Percentiles rank a stretch among this genome's conserved stretches.
phyloP scores from a whole-genome alignment of 2,113 vertebrate genomes.

The Stictonetta naevosa region DNA sequence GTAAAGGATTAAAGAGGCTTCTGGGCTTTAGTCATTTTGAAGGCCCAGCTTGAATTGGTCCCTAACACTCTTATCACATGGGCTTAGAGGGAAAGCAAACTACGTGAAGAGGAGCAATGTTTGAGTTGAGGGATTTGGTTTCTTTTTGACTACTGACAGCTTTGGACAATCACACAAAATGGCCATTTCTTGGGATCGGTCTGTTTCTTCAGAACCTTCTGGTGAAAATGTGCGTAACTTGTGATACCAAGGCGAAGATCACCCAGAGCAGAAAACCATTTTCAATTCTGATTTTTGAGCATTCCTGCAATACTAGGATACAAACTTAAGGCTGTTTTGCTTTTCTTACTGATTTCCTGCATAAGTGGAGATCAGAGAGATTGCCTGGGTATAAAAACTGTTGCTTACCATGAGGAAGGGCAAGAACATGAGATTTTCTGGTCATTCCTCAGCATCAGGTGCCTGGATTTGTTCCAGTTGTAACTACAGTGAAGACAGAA shows the following conservation, averaged over 20 bases:
- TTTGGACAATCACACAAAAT: not conserved
- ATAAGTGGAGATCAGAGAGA: not conserved
- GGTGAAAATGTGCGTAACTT: not conserved
- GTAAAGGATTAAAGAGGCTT: not conserved
- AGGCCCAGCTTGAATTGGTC: not conserved
- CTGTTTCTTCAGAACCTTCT: not conserved
- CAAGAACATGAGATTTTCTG: not conserved
- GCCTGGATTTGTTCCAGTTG: not conserved
- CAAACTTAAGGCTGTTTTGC: not conserved
- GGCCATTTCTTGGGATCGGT: not conserved
- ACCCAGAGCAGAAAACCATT: not conserved
- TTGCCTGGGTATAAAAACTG: not conserved
- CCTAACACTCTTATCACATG: not conserved
- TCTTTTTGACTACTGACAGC: not conserved
- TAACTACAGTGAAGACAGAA: not conserved
- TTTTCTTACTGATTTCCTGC: not conserved
- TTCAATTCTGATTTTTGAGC: not conserved
- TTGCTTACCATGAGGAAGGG: not conserved
- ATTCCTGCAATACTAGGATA: not conserved
- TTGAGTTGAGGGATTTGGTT: not conserved
- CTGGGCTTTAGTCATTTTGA: not conserved
- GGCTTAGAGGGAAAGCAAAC: not conserved
- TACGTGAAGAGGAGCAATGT: not conserved
- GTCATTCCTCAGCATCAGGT: not conserved
- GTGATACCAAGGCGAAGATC: not conserved